Conservation (phyloP, 1,140 invertebrate species). For the Scaptomyza montana region DNA sequence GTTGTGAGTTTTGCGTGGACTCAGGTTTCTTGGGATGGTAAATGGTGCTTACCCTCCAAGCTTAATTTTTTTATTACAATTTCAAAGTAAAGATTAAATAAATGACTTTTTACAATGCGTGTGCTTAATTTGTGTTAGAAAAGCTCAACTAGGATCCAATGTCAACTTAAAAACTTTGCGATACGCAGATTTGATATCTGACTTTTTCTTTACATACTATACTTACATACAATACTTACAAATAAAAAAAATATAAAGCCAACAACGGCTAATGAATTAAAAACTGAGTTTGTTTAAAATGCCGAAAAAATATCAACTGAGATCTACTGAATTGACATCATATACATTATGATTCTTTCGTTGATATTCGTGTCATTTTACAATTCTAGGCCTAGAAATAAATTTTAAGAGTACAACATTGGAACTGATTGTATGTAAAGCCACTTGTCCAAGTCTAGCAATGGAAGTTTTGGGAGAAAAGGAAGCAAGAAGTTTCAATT, state of each 20-base stretch:
- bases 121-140: no score
- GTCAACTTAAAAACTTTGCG: no score
- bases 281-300: neutral
- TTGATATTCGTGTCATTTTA: constrained; percentile 1
- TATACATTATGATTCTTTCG: neutral
- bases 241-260: no score
- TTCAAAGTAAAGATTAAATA: neutral
- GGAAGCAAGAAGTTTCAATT: neutral
- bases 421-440: neutral
- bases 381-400: neutral
- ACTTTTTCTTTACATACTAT: no score
- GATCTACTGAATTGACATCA: neutral
- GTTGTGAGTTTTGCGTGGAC: constrained; percentile 22
- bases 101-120: no score
- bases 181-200: no score
- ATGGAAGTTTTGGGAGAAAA: neutral
- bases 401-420: neutral
- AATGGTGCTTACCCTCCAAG: constrained; percentile 21
- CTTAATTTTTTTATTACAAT: neutral
- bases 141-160: no score
- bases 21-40: constrained; percentile 4
- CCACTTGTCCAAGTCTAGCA: neutral
- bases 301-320: no score
- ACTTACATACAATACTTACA: neutral
- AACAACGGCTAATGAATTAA: no score